phyloP scores from a whole-genome alignment of 2,888 invertebrate species.

The Coelinius sp. region DNA sequence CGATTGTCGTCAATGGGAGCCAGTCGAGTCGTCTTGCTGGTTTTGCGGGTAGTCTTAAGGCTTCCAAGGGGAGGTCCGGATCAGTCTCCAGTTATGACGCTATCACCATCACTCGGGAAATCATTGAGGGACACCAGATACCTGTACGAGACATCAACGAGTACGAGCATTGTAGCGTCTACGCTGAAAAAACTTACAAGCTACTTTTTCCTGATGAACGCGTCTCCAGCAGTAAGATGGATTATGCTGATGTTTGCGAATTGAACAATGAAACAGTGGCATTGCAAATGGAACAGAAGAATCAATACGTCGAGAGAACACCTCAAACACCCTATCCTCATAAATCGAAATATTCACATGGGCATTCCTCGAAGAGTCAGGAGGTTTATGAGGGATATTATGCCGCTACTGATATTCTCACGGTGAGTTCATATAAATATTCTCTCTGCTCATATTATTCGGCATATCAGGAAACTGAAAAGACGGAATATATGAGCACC shows the following conservation, averaged over 20 bases:
- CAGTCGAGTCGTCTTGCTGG: slow-evolving; percentile 72
- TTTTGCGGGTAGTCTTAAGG: slow-evolving; percentile 66
- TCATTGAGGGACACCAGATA: slow-evolving; percentile 69
- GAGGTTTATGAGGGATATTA: slow-evolving; percentile 78
- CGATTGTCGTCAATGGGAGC: slow-evolving; percentile 74
- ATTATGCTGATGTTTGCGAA: slow-evolving; percentile 35
- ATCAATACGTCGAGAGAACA: slow-evolving; percentile 18
- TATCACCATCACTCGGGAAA: slow-evolving; percentile 67
- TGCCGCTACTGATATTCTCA: slow-evolving; percentile 85
- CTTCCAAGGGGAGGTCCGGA: slow-evolving; percentile 57
- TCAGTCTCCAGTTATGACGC: slow-evolving; percentile 47
- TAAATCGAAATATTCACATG: slow-evolving; percentile 33
- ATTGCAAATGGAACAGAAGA: slow-evolving; percentile 44
- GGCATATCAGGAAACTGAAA: neutral
- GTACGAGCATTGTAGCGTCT: slow-evolving; percentile 61
- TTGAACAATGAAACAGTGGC: slow-evolving; percentile 26
- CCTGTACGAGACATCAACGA: slow-evolving; percentile 72
- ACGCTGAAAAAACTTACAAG: slow-evolving; percentile 61
- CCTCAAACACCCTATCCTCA: slow-evolving; percentile 33
- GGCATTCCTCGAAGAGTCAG: slow-evolving; percentile 30
- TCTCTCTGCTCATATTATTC: neutral
- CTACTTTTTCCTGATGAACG: slow-evolving; percentile 61
- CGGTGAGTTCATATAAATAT: slow-evolving; percentile 69
- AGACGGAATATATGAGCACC: neutral
- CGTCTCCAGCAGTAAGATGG: slow-evolving; percentile 27